Percentiles rank a stretch among this genome's conserved stretches.
These are phyloP conservation scores for Bombus soroeensis DNA, from an alignment of 1,140 invertebrate species.

Conservation along the genomic window DNA sequence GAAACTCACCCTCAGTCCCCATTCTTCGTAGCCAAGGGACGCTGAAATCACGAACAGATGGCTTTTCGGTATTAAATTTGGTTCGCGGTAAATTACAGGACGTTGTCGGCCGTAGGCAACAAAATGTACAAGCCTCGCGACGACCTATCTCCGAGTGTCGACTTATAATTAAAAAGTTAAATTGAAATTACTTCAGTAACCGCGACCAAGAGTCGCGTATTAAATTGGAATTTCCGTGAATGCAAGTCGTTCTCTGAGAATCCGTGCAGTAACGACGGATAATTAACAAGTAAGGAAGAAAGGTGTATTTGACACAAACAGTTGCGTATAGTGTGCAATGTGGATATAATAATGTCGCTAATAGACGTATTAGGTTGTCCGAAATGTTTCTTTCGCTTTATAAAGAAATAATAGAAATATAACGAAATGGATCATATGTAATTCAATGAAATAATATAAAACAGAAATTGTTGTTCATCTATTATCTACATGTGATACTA, in stretches of 20 bases:
- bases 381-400: no score
- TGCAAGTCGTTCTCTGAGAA: conserved; percentile 17
- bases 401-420: no score
- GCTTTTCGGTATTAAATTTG: conserved; percentile 63
- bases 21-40: not conserved
- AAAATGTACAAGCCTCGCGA: conserved; percentile 51
- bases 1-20: not conserved
- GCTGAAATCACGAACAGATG: conserved; percentile 58
- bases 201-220: conserved; percentile 14
- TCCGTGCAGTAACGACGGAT: not conserved
- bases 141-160: conserved; percentile 56
- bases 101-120: conserved; percentile 42
- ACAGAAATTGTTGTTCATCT: no score
- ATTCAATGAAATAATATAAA: no score
- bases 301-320: not conserved
- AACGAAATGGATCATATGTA: no score
- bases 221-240: conserved; percentile 60
- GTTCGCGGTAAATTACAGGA: conserved; percentile 63
- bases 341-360: no score
- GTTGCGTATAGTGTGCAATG: no score
- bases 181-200: conserved; percentile 63
- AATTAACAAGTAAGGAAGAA: not conserved
- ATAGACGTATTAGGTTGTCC: no score
- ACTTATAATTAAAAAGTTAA: conserved; percentile 70
- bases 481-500: no score